Base-by-base conservation (phyloP, 2,888 invertebrate species). In the Drosophila flavopinicola region DNA sequence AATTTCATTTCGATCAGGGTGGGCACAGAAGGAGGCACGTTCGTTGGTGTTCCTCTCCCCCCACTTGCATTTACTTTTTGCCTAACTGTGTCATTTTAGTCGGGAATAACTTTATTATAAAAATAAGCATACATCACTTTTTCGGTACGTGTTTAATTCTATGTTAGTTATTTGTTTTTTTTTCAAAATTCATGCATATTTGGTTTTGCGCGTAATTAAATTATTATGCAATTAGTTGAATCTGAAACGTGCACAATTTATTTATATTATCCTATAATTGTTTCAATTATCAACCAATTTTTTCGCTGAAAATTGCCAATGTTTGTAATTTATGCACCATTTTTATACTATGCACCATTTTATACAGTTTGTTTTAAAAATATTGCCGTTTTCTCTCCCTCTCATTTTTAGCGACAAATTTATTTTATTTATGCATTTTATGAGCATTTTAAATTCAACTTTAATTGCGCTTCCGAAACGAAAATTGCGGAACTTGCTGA, bases 391-490 rank as follows among this genome's bases (percentile, higher is more conserved):
- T 44, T 45, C 47, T 33, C 29, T 27, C n/a, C n/a, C 32, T n/a
- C 27, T 15, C 9, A 11, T 30, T 65, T 54, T 35, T 37, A 24
- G 53, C 37, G 64, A 42, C 49, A 35, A 39, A 53, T 39, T 57
- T 9, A 49, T 63, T 53, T 49, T 64, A 63, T 69, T 53, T 49
- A 53, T 75, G 48, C 56, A 52, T 69, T 74, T 70, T 42, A 42
- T 56, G 37, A 38, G 41, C 45, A 24, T 24, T 64, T 58, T 52
- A 57, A 63, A 69, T 75, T 69, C 52, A 35, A 47, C 20, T 49
- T 54, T 53, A 63, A 63, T 52, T 47, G 63, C 64, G 37, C 53
- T 71, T 69, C 75, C 75, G 69, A 70, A 54, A 42, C 63, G 48
- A 52, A 61, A 56, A 57, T 39, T 48, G 70, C 69, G 56, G 70